Evolutionary conservation across 2,888 invertebrate genomes (phyloP).

Genomic region (Salticus scenicus): DNA sequence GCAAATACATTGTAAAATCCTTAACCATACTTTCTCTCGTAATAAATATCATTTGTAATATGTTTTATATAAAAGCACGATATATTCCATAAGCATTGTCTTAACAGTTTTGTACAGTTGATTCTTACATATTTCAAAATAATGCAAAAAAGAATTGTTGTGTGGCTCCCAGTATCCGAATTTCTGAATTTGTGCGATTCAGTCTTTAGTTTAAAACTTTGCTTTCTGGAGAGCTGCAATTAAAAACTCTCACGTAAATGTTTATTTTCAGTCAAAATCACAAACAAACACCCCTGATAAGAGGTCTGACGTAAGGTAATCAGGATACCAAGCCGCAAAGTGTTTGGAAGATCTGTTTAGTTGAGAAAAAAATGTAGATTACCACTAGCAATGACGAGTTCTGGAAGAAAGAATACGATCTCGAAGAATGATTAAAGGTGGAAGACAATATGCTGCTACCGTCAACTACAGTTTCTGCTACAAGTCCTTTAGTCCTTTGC

Average conservation of each 20-base stretch:
- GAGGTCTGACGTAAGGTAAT: not conserved
- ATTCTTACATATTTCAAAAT: too few species aligned
- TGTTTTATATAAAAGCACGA: too few species aligned
- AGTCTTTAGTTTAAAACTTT: not conserved
- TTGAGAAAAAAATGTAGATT: not conserved
- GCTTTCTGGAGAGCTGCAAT: not conserved
- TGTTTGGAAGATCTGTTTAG: conserved; percentile 23
- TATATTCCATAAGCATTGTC: too few species aligned
- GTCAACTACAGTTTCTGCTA: conserved; percentile 61
- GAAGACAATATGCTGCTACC: conserved; percentile 79
- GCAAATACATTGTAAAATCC: not conserved
- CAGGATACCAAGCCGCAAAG: conserved; percentile 9
- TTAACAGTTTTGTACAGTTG: too few species aligned
- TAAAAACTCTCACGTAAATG: conserved; percentile 10
- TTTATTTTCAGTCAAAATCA: conserved; percentile 16
- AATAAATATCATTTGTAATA: too few species aligned
- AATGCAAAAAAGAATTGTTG: too few species aligned
- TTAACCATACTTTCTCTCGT: not conserved
- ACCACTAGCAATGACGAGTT: not conserved
- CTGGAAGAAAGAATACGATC: not conserved
- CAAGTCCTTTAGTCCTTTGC: conserved; percentile 59
- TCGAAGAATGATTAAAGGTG: conserved; percentile 43
- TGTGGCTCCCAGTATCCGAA: too few species aligned
- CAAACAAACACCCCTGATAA: not conserved
- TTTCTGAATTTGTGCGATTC: conserved; percentile 2